Evolutionary conservation across 2,113 vertebrate species (phyloP).

Genomic region (Addax nasomaculatus): DNA sequence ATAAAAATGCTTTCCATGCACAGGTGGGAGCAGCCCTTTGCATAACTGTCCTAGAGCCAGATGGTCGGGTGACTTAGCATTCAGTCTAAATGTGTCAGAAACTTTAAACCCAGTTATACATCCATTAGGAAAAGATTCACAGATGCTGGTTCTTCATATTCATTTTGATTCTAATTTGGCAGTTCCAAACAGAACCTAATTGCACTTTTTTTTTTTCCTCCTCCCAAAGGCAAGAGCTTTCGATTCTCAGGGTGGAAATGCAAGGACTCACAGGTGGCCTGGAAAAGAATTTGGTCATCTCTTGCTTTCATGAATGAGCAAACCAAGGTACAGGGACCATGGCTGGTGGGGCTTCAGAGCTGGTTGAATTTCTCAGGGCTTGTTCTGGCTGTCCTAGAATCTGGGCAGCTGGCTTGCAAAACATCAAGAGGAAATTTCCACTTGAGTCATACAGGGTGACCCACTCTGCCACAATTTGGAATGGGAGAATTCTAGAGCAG

Average conservation of each 20-base stretch:
- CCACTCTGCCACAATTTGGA: background rate
- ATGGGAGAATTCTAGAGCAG: background rate
- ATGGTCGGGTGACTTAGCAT: conserved; percentile 57
- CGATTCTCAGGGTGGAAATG: background rate
- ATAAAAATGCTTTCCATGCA: background rate
- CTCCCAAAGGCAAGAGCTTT: background rate
- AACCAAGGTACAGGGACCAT: background rate
- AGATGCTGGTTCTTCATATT: conserved; percentile 42
- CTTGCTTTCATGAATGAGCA: background rate
- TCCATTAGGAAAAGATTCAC: conserved; percentile 57
- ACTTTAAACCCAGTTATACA: conserved; percentile 43
- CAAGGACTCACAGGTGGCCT: background rate
- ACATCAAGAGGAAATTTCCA: background rate
- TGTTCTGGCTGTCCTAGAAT: background rate
- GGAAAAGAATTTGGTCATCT: background rate
- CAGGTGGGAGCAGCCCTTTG: conserved; percentile 7
- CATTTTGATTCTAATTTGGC: conserved; percentile 21
- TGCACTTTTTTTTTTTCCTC: background rate
- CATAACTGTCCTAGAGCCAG: conserved; percentile 41
- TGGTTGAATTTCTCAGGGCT: background rate
- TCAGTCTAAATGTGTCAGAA: conserved; percentile 62
- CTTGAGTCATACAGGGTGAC: background rate
- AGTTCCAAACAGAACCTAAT: conserved; percentile 15
- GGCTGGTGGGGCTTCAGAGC: background rate
- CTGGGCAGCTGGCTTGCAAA: background rate